These are phyloP conservation scores for Brienomyrus brachyistius DNA, from an alignment of 2,113 vertebrate genomes.

Conservation along the genomic window DNA sequence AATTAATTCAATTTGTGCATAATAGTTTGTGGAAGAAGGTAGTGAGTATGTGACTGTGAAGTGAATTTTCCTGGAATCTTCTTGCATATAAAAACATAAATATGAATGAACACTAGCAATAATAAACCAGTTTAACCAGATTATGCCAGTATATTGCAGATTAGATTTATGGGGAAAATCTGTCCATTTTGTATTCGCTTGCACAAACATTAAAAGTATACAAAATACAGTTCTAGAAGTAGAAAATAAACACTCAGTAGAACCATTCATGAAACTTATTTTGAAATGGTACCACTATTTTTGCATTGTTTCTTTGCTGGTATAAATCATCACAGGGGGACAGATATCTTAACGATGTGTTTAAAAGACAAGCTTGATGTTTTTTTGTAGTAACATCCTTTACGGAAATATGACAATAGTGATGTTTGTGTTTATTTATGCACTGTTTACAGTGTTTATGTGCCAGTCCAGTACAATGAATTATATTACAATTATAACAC, in stretches of 20 bases:
- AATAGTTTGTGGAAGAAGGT: not conserved
- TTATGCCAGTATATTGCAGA: not conserved
- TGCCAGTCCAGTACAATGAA: not conserved
- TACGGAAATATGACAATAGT: slow-evolving; percentile 6
- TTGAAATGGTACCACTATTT: not conserved
- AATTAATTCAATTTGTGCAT: not conserved
- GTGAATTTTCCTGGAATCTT: not conserved
- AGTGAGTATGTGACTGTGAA: not conserved
- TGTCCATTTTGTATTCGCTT: not conserved
- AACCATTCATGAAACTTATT: not conserved
- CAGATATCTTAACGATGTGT: slow-evolving; percentile 6
- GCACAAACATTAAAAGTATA: not conserved
- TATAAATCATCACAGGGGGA: not conserved
- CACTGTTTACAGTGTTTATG: slow-evolving; percentile 4
- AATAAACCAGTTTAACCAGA: not conserved
- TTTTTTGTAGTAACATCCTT: slow-evolving; percentile 12
- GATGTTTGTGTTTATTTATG: not conserved
- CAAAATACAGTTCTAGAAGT: not conserved
- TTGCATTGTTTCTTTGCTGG: not conserved
- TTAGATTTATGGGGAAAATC: not conserved
- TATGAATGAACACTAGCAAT: not conserved
- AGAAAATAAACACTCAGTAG: not conserved
- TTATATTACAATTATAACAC: not conserved
- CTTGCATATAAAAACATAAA: not conserved
- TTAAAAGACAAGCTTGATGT: not conserved